Percentiles rank a stretch among this genome's conserved stretches.
phyloP scores from a whole-genome alignment of 2,888 invertebrate species.

The Sinodicranocentrus sp. region DNA sequence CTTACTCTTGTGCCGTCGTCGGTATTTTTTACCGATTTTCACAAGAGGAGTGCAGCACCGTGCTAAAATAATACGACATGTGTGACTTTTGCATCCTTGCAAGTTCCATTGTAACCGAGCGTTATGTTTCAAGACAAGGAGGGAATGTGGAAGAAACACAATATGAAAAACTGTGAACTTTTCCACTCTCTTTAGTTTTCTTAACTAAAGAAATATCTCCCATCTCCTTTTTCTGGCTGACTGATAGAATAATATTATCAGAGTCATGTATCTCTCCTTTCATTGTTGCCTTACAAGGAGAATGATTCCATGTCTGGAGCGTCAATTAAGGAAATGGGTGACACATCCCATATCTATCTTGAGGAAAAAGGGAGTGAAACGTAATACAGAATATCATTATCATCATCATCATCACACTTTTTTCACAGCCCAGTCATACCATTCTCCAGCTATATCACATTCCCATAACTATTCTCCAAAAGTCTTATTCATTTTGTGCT shows the following conservation, averaged over 20 bases:
- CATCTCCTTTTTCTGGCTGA: no score
- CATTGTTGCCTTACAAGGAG: conserved; percentile 16
- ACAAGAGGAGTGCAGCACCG: no score
- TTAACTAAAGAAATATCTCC: not conserved
- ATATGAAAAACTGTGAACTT: no score
- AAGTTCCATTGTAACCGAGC: no score
- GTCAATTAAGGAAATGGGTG: conserved; percentile 64
- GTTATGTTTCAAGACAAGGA: no score
- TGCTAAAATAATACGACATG: no score
- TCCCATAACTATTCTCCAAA: conserved; percentile 20
- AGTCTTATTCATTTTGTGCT: no score
- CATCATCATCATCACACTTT: conserved; percentile 15
- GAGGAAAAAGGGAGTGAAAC: conserved; percentile 49
- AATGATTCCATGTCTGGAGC: conserved; percentile 23
- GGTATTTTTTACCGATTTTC: no score
- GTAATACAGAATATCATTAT: conserved; percentile 52
- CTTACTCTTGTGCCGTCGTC: not conserved
- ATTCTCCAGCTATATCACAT: conserved; percentile 21
- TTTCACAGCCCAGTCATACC: not conserved
- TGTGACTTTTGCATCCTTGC: no score
- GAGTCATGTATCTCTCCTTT: conserved; percentile 39
- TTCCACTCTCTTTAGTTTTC: no score
- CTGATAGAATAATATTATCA: conserved; percentile 49
- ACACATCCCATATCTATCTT: conserved; percentile 55
- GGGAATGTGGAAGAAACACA: no score